Conservation (phyloP, 2,797 vertebrate species). For the Poeciliopsis infans region DNA sequence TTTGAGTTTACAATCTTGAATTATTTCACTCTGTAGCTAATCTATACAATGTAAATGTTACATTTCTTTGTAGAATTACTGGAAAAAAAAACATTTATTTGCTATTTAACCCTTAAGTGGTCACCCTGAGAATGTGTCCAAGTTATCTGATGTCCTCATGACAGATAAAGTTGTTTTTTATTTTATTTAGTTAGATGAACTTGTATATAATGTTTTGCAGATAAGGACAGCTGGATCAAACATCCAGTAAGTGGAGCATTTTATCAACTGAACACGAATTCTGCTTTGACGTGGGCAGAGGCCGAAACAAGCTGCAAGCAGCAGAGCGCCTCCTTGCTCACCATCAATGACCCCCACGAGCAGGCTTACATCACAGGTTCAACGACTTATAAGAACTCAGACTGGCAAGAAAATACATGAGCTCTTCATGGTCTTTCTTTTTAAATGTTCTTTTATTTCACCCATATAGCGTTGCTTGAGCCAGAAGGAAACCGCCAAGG, state of each 20-base stretch:
- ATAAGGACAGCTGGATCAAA: constrained; percentile 77
- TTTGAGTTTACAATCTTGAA: background rate
- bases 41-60: background rate
- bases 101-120: background rate
- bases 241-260: constrained; percentile 79
- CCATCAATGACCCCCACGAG: constrained; percentile 85
- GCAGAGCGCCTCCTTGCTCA: constrained; percentile 84
- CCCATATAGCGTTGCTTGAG: constrained; percentile 40
- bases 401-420: background rate
- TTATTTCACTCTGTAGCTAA: background rate
- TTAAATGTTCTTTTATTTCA: background rate
- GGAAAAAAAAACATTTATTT: background rate
- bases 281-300: constrained; percentile 87
- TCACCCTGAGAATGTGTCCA: too few species aligned
- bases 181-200: background rate
- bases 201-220: constrained; percentile 59
- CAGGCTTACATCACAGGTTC: constrained; percentile 87
- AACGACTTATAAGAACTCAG: background rate
- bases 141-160: too few species aligned
- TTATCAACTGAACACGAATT: constrained; percentile 85
- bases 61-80: background rate
- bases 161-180: too few species aligned
- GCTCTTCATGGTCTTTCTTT: background rate
- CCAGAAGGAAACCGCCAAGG: background rate
- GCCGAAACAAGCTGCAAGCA: constrained; percentile 90